Conservation (phyloP, 2,797 vertebrate genomes). For the Poliocrania exsul region DNA sequence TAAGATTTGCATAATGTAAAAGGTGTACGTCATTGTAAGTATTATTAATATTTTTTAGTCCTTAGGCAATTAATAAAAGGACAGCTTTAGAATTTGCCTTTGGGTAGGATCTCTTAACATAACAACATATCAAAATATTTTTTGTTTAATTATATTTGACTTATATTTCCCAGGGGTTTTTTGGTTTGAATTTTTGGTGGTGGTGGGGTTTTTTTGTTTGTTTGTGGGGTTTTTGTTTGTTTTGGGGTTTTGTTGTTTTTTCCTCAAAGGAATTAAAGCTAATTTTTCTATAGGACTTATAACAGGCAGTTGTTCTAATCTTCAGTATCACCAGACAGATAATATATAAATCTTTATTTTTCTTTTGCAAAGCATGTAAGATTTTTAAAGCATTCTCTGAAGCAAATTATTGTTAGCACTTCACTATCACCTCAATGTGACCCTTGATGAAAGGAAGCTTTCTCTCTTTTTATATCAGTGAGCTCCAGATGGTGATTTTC, state of each 20-base stretch:
- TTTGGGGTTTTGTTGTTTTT: neutral
- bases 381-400: neutral
- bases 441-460: neutral
- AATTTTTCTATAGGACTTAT: neutral
- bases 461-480: neutral
- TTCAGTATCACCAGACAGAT: neutral
- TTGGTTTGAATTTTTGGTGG: neutral
- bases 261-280: neutral
- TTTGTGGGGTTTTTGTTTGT: neutral
- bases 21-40: conserved; percentile 52
- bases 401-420: neutral
- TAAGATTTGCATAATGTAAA: conserved; percentile 66
- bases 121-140: conserved; percentile 37
- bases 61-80: conserved; percentile 65
- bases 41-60: conserved; percentile 65
- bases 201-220: neutral
- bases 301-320: neutral
- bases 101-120: conserved; percentile 47
- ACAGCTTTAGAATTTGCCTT: conserved; percentile 59
- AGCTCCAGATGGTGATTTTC: neutral
- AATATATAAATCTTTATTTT: neutral
- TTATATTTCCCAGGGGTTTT: neutral
- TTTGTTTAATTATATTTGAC: conserved; percentile 60
- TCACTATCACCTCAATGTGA: neutral
- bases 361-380: neutral